Evolutionary conservation across 1,140 invertebrate genomes (phyloP), one percentile per base, ranked within the genome.

Genomic region (Rhagoletis pomonella): DNA sequence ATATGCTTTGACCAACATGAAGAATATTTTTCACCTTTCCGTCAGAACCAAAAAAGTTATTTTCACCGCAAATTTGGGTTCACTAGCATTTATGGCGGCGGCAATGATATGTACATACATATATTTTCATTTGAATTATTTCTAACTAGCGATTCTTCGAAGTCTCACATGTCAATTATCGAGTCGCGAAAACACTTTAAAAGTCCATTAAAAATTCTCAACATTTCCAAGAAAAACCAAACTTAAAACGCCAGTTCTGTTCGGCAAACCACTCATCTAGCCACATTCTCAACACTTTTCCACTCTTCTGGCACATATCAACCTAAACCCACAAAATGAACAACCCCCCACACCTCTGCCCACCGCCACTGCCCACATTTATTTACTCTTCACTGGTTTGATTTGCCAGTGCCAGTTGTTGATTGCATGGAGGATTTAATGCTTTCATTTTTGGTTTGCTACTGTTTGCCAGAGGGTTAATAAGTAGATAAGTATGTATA

Each of bases 301-400:
- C 73, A 81, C n/a, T 81, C 19, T 29, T 1, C 47, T 14, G 44
- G 19, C 73, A 55, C 73, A 81, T 81, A 47, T 81, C 73, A 55
- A 81, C 50, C 73, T 81, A 44, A 81, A 81, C n/a, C 73, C 73
- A 55, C 1, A 4, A 29, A 29, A 29, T 29, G 29, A 0, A 29
- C 12, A 7, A 62, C 60, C 12, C 60, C 1, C 12, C 14, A 2
- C 60, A 4, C 60, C n/a, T 4, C 14, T 1, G 4, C 42, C 2
- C 42, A 73, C 42, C 50, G 1, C 44, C 10, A 19, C n/a, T 17
- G 14, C 69, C 47, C n/a, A 47, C 44, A n/a, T 77, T 55, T 81
- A 81, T 81, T 81, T 81, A 81, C 73, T 81, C 47, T 81, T 81
- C 73, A 81, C 73, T 81, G 73, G 73, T 81, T 81, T 81, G 73